A percentile compares a stretch with the other conserved stretches of the same genome.
These are phyloP conservation scores for Drosophila chauvacae DNA, from an alignment of 1,140 invertebrate species.

Conservation along the genomic window DNA sequence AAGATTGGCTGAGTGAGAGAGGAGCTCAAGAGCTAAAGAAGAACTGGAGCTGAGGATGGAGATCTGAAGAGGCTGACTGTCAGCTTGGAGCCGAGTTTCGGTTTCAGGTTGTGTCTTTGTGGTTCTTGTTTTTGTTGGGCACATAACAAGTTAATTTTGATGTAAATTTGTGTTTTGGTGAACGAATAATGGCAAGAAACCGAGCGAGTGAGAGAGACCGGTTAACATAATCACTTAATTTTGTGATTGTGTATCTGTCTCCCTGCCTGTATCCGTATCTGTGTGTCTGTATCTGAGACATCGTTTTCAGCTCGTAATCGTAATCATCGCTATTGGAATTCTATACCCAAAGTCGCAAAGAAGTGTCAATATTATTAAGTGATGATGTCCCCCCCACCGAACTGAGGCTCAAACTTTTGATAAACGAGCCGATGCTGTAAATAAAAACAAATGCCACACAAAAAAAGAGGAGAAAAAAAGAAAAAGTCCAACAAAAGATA, in stretches of 20 bases:
- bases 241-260: slow-evolving; percentile 69
- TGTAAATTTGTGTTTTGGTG: slow-evolving; percentile 76
- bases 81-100: slow-evolving; percentile 31
- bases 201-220: slow-evolving; percentile 40
- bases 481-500: slow-evolving; percentile 35
- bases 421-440: slow-evolving; percentile 67
- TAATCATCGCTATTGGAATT: slow-evolving; percentile 36
- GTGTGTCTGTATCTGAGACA: slow-evolving; percentile 14
- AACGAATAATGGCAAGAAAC: slow-evolving; percentile 38
- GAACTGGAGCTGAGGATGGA: slow-evolving; percentile 28
- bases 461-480: slow-evolving; percentile 21
- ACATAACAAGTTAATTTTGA: slow-evolving; percentile 82
- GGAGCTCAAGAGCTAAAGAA: not conserved
- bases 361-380: slow-evolving; percentile 83
- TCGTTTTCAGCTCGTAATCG: slow-evolving; percentile 67
- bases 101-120: slow-evolving; percentile 28
- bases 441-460: slow-evolving; percentile 39
- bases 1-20: slow-evolving; percentile 59
- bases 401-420: slow-evolving; percentile 60
- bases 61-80: slow-evolving; percentile 48
- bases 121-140: slow-evolving; percentile 30
- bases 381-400: slow-evolving; percentile 59
- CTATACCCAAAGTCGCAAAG: slow-evolving; percentile 37
- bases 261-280: slow-evolving; percentile 19
- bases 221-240: slow-evolving; percentile 83